Evolutionary conservation across 2,113 vertebrate species (phyloP), one percentile per base, ranked within the genome.

Genomic region (Engraulis encrasicolus): DNA sequence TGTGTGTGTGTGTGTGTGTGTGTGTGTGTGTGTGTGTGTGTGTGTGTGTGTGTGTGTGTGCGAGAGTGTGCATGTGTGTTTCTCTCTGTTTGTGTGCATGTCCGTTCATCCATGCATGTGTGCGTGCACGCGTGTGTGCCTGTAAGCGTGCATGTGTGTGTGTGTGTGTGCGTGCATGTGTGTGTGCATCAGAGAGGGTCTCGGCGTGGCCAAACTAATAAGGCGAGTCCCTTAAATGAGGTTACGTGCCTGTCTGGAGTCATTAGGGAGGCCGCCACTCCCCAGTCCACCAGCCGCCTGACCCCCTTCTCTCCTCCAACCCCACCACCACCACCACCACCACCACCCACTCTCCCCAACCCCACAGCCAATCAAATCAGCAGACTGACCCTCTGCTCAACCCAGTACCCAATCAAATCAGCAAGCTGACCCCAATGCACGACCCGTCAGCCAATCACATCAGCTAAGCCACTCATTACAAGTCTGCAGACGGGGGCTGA

Each of bases 321-420:
- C 36, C 77, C 81, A 88, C 85, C 66, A 81, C 84, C 86, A n/a
- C n/a, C n/a, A n/a, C 23, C 80, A 81, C 89, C 89, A 92, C n/a
- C 91, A 83, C 81, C 50, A 83, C 80, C 89, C 78, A 84, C 58
- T 45, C 40, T 5, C 40, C 40, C 40, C 40, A 84, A 83, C 40
- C 40, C 40, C 84, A 83, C 40, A 58, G 87, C 85, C 79, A 87
- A 91, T 88, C 88, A 89, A 90, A 89, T 71, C 18, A 84, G 88
- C 85, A 83, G 88, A n/a, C n/a, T n/a, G n/a, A n/a, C n/a, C n/a
- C n/a, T n/a, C n/a, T n/a, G n/a, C 87, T 88, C 83, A 87, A 85
- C 85, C 89, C 85, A 89, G 89, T 90, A 91, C 92, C 92, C 91
- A 93, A 85, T 84, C 84, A 77, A 87, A 84, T 91, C 89, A 85